A percentile compares a stretch with the other conserved stretches of the same genome.
These are phyloP conservation scores for Stenodera caucasica DNA, from an alignment of 2,888 invertebrate genomes.

Conservation along the genomic window DNA sequence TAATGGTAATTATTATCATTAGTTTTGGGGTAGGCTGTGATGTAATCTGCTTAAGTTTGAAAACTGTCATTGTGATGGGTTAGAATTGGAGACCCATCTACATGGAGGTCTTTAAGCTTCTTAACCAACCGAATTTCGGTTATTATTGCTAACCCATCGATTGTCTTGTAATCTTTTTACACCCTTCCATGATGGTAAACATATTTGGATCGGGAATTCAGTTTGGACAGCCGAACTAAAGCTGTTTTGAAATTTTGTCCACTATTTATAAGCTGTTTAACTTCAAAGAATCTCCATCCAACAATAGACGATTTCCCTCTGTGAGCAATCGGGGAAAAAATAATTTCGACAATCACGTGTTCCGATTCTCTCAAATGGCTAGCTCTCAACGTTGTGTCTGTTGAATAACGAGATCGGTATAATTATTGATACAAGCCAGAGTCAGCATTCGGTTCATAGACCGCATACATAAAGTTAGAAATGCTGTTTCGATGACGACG, in stretches of 20 bases:
- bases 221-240: slow-evolving; percentile 37
- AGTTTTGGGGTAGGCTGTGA: slow-evolving; percentile 8
- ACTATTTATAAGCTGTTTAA: slow-evolving; percentile 19
- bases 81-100: slow-evolving; percentile 1
- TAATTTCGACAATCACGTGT: neutral
- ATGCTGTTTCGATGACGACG: slow-evolving; percentile 17
- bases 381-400: slow-evolving; percentile 13
- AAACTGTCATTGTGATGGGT: slow-evolving; percentile 11
- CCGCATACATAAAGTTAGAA: slow-evolving; percentile 28
- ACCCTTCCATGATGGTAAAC: slow-evolving; percentile 33
- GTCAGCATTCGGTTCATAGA: slow-evolving; percentile 36
- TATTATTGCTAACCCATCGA: slow-evolving; percentile 33
- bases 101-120: slow-evolving; percentile 12
- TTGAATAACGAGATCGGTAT: slow-evolving; percentile 22
- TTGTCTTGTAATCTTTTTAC: slow-evolving; percentile 37
- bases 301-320: neutral
- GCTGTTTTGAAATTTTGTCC: slow-evolving; percentile 31
- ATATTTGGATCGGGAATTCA: slow-evolving; percentile 22
- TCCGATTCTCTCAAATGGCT: neutral
- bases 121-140: slow-evolving; percentile 5
- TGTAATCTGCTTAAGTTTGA: slow-evolving; percentile 8
- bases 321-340: neutral
- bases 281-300: slow-evolving; percentile 11
- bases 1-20: neutral
- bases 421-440: slow-evolving; percentile 34